Conservation (phyloP, 1,140 invertebrate genomes). For the Zaprionus ghesquierei region DNA sequence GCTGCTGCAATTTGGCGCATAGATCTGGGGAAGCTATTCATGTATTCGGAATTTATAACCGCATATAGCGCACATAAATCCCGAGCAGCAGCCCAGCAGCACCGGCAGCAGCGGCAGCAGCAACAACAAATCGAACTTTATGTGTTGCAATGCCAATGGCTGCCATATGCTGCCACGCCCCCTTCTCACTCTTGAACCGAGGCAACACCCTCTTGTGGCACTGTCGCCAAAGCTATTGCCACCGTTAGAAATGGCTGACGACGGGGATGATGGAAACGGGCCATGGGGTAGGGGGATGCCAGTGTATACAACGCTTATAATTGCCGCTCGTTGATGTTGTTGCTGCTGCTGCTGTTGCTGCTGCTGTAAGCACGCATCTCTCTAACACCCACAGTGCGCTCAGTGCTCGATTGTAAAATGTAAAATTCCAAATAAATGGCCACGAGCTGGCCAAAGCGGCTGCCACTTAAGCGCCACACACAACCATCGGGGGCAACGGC, state of each 20-base stretch:
- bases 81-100: conserved; percentile 40
- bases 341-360: conserved; percentile 54
- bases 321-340: conserved; percentile 70
- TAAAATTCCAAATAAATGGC: conserved; percentile 81
- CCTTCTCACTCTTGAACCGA: not conserved
- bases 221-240: conserved; percentile 79
- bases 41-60: conserved; percentile 82
- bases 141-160: conserved; percentile 76
- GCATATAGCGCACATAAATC: conserved; percentile 80
- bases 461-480: conserved; percentile 66
- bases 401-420: conserved; percentile 63
- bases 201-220: conserved; percentile 39
- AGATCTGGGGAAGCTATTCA: conserved; percentile 73
- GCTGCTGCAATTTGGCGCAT: conserved; percentile 75
- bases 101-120: conserved; percentile 21
- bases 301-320: conserved; percentile 68
- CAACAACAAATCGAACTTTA: conserved; percentile 71
- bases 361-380: conserved; percentile 54
- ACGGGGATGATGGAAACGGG: conserved; percentile 26
- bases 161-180: conserved; percentile 47
- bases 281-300: conserved; percentile 1
- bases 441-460: conserved; percentile 38
- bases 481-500: conserved; percentile 47
- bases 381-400: conserved; percentile 43
- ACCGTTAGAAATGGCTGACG: conserved; percentile 72